Percentiles rank a stretch among this genome's conserved stretches.
Evolutionary conservation across 2,113 vertebrate species (phyloP).

Genomic region (Phylloscopus trochilus): DNA sequence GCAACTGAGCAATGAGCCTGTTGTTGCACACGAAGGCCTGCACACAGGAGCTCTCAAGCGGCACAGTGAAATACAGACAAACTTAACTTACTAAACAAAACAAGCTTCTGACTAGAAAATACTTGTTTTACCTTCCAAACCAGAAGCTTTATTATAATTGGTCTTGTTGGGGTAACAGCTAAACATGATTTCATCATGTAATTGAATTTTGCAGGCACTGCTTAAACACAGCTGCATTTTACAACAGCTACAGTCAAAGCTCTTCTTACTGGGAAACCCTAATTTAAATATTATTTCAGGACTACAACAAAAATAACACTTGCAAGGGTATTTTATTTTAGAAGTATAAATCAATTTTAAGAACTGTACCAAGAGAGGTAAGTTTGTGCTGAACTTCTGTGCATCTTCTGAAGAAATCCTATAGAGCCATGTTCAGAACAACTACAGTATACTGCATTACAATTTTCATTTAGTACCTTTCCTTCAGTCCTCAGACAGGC

Average conservation of each 20-base stretch:
- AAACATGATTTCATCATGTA: not conserved
- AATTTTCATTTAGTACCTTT: not conserved
- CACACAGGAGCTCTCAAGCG: not conserved
- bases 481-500: not conserved
- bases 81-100: not conserved
- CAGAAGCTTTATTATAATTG: not conserved
- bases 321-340: not conserved
- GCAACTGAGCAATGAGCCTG: not conserved
- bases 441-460: not conserved
- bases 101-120: not conserved
- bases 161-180: not conserved
- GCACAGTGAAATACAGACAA: not conserved
- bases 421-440: not conserved
- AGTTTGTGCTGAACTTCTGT: not conserved
- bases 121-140: not conserved
- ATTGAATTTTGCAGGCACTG: not conserved
- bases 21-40: rapidly evolving
- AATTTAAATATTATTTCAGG: not conserved
- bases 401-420: not conserved
- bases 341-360: not conserved
- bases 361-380: not conserved
- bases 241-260: not conserved
- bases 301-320: not conserved
- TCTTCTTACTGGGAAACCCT: not conserved
- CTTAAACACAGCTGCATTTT: not conserved